Percentiles rank a stretch among this genome's conserved stretches.
phyloP scores from a whole-genome alignment of 2,113 vertebrate species.

The Chamaetylas fuelleborni region DNA sequence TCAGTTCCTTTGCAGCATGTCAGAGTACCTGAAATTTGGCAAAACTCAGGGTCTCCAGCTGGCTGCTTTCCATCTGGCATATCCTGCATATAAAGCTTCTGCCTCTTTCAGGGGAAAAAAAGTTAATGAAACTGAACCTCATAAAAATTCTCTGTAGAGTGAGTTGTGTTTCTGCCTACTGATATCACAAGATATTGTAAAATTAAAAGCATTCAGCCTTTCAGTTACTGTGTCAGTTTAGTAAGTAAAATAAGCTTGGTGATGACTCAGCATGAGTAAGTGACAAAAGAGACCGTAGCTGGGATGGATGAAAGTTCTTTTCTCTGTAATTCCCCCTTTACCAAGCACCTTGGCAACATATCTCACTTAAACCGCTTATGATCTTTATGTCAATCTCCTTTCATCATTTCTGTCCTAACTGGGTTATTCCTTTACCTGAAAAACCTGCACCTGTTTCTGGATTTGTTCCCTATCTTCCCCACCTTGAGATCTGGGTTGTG shows the following conservation, averaged over 20 bases:
- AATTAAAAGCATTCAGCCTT: neutral
- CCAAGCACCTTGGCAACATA: neutral
- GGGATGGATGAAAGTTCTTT: neutral
- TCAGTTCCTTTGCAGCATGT: neutral
- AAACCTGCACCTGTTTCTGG: neutral
- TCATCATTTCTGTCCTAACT: neutral
- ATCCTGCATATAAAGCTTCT: neutral
- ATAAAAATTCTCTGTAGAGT: neutral
- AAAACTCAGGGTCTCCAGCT: neutral
- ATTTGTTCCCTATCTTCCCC: neutral
- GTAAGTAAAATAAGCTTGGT: neutral
- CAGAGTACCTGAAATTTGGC: neutral
- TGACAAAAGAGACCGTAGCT: neutral
- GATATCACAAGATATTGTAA: neutral
- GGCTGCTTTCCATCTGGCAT: neutral
- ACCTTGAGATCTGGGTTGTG: neutral
- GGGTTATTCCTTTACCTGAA: neutral
- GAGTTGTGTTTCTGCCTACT: neutral
- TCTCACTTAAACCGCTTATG: fast-evolving
- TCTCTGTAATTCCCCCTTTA: neutral
- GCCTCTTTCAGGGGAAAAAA: neutral
- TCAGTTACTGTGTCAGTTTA: neutral
- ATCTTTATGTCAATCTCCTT: neutral
- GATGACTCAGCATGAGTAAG: neutral
- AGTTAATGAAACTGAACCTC: neutral